Percentiles rank a stretch among this genome's conserved stretches.
Evolutionary conservation across 2,797 vertebrate species (phyloP).

Genomic region (Neoniphon sammara): DNA sequence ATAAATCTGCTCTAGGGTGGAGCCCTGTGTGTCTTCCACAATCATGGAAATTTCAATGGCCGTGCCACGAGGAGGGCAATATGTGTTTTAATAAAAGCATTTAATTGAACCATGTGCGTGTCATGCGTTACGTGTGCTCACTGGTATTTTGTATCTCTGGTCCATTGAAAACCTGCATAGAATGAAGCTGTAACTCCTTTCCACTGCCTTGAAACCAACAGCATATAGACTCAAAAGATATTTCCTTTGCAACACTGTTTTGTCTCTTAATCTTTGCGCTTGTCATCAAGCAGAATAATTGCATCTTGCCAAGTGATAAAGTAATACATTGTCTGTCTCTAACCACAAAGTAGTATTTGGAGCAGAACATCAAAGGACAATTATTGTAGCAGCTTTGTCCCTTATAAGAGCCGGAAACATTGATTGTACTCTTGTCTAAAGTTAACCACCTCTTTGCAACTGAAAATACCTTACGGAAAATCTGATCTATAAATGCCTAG

Average conservation of each 20-base stretch:
- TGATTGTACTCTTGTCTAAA: constrained; percentile 63
- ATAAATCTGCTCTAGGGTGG: constrained; percentile 84
- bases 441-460: constrained; percentile 67
- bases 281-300: constrained; percentile 67
- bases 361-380: constrained; percentile 65
- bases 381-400: constrained; percentile 44
- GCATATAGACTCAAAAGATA: constrained; percentile 46
- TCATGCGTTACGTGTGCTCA: constrained; percentile 46
- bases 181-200: constrained; percentile 38
- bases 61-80: constrained; percentile 66
- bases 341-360: constrained; percentile 64
- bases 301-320: constrained; percentile 60
- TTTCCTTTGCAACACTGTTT: constrained; percentile 60
- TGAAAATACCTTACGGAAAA: constrained; percentile 77
- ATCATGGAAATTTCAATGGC: constrained; percentile 82
- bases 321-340: constrained; percentile 53
- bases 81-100: constrained; percentile 75
- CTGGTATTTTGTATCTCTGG: constrained; percentile 37
- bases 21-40: constrained; percentile 80
- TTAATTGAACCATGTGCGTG: constrained; percentile 67
- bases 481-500: constrained; percentile 67
- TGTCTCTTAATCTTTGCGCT: constrained; percentile 35
- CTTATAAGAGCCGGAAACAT: constrained; percentile 58
- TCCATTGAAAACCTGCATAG: constrained; percentile 43
- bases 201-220: constrained; percentile 54